phyloP scores from a whole-genome alignment of 2,113 vertebrate genomes.

The Ivindomyrus marchei region DNA sequence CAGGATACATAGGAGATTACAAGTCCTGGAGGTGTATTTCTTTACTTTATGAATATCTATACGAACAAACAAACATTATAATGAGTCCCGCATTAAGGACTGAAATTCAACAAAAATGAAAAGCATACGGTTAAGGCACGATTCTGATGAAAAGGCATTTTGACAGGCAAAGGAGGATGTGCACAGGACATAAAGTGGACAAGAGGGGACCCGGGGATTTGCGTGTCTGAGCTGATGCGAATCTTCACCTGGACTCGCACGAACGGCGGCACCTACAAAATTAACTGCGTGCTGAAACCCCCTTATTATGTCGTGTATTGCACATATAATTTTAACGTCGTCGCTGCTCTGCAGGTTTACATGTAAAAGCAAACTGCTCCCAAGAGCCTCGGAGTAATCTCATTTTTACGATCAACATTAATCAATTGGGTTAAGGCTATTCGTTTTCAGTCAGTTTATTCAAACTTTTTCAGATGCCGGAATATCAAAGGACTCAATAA shows the following conservation, averaged over 20 bases:
- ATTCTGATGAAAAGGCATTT: background rate
- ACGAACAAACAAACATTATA: background rate
- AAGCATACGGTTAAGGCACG: background rate
- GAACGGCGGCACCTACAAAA: background rate
- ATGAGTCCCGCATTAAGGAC: constrained; percentile 12
- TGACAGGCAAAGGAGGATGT: constrained; percentile 15
- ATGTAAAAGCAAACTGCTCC: background rate
- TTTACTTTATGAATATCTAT: background rate
- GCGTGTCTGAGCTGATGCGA: background rate
- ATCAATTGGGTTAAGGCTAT: background rate
- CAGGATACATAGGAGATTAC: background rate
- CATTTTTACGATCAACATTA: background rate
- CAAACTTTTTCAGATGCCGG: background rate
- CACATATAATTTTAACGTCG: background rate
- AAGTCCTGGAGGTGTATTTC: background rate
- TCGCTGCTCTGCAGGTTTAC: background rate
- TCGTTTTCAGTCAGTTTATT: background rate
- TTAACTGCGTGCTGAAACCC: background rate
- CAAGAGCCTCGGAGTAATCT: background rate
- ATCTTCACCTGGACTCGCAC: constrained; percentile 21
- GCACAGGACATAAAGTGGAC: background rate
- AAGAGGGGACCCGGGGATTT: background rate
- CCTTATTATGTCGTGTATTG: background rate
- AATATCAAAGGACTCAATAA: constrained; percentile 7
- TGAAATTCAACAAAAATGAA: constrained; percentile 5